Base-by-base conservation (phyloP, 2,888 invertebrate species). In the Zeuzera pyrina region DNA sequence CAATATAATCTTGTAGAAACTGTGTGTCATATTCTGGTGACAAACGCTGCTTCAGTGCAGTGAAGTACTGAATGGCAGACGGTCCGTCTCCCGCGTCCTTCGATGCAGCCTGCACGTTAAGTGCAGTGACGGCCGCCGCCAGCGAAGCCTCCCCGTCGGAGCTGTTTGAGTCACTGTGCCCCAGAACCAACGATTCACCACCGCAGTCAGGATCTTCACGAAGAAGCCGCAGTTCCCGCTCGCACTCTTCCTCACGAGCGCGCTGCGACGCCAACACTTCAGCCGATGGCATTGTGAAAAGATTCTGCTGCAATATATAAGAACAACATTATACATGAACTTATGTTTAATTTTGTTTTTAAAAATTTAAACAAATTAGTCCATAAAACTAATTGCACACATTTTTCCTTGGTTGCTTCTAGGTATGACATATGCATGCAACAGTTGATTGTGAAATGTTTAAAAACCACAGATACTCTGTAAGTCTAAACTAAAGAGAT, bases 281-380 rank as follows among this genome's bases (percentile, higher is more conserved):
- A 2, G 65, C 64, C 8, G 51, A 41, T 10, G 68, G 64, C 59
- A 66, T 65, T n/a, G n/a, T n/a, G n/a, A n/a, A n/a, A n/a, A n/a
- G n/a, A n/a, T n/a, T n/a, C n/a, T 14, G 31, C 39, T 62, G 30
- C 2, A 25, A 30, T 12, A 19, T 12, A 22, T 29, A 8, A 29
- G 12, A 25, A 25, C 6, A 11, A 25, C 7, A 6, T n/a, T 5
- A 3, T 25, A 11, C 12, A n/a, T 5, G 16, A 15, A 6, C 4
- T 14, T 6, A 11, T 1, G 5, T 3, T 4, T 5, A 10, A 8
- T 23, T 16, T 15, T 25, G 33, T 33, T 22, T 33, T 35, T 26
- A 12, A 6, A 12, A 31, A n/a, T 15, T 13, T 6, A 19, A 15
- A 22, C 10, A 11, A 10, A 7, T 15, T 12, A 12, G 35, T 34